phyloP scores from a whole-genome alignment of 2,797 vertebrate genomes.

The Rhinophrynus dorsalis region DNA sequence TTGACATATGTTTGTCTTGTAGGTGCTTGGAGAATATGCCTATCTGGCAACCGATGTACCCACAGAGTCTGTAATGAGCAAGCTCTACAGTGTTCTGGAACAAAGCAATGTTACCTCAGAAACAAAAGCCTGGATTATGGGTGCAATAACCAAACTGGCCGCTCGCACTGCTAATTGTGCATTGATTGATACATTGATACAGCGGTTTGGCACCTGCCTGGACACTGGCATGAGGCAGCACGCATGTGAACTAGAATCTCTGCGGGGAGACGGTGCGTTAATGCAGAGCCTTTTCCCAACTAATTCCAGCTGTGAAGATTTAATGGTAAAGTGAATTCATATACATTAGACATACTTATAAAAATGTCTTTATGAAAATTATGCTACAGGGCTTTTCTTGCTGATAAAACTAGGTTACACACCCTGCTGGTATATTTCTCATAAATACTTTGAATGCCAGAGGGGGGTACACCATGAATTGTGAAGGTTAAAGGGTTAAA shows the following conservation, averaged over 20 bases:
- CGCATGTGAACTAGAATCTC: slow-evolving; percentile 83
- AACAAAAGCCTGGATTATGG: slow-evolving; percentile 87
- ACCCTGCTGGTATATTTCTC: too few relatives aligned
- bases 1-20: slow-evolving; percentile 28
- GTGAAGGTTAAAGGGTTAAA: too few relatives aligned
- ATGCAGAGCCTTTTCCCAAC: slow-evolving; percentile 74
- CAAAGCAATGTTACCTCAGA: slow-evolving; percentile 77
- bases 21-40: slow-evolving; percentile 93
- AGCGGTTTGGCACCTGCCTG: slow-evolving; percentile 75
- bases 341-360: too few relatives aligned
- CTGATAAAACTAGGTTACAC: too few relatives aligned
- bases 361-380: too few relatives aligned
- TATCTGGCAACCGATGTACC: slow-evolving; percentile 73
- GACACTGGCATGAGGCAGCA: slow-evolving; percentile 87
- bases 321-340: slow-evolving; percentile 74
- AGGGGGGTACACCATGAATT: too few relatives aligned
- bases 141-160: slow-evolving; percentile 85
- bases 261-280: slow-evolving; percentile 74
- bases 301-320: slow-evolving; percentile 64
- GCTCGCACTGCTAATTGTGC: slow-evolving; percentile 57
- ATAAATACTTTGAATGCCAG: too few relatives aligned
- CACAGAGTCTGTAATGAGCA: slow-evolving; percentile 68
- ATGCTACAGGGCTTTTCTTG: too few relatives aligned
- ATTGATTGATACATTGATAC: slow-evolving; percentile 68
- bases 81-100: slow-evolving; percentile 74